phyloP scores from a whole-genome alignment of 1,140 invertebrate species.

The Drosophila bocki region DNA sequence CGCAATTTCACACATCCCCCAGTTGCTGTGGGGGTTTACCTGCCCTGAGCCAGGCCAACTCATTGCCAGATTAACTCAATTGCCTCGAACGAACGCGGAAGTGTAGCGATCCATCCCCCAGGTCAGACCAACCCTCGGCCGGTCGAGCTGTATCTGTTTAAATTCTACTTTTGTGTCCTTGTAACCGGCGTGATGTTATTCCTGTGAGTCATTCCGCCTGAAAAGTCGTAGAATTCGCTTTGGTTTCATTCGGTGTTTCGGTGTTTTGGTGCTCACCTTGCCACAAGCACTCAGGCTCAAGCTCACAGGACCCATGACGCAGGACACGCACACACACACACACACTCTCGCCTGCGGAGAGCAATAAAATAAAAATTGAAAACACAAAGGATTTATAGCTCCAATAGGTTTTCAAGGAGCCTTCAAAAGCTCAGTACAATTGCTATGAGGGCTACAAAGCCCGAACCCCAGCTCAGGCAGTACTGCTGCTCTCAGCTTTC shows the following conservation, averaged over 20 bases:
- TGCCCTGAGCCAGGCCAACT: conserved; percentile 54
- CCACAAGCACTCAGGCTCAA: conserved; percentile 21
- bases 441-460: conserved; percentile 27
- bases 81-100: conserved; percentile 65
- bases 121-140: conserved; percentile 14
- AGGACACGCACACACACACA: conserved; percentile 23
- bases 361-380: conserved; percentile 84
- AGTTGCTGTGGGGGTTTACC: conserved; percentile 62
- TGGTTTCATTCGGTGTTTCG: conserved; percentile 22
- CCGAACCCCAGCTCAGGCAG: neutral
- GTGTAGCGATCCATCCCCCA: conserved; percentile 65
- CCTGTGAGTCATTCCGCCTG: conserved; percentile 40
- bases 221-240: conserved; percentile 27
- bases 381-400: conserved; percentile 84
- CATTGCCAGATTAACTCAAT: conserved; percentile 80
- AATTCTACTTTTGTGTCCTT: conserved; percentile 72
- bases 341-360: conserved; percentile 63
- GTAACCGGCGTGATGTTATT: conserved; percentile 17
- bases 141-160: conserved; percentile 68
- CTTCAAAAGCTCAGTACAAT: conserved; percentile 74
- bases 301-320: conserved; percentile 21
- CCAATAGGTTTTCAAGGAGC: conserved; percentile 84
- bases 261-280: conserved; percentile 52
- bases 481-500: conserved; percentile 33
- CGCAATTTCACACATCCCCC: conserved; percentile 66